Conservation (phyloP, 2,113 vertebrate species). For the Pardalotus punctatus region DNA sequence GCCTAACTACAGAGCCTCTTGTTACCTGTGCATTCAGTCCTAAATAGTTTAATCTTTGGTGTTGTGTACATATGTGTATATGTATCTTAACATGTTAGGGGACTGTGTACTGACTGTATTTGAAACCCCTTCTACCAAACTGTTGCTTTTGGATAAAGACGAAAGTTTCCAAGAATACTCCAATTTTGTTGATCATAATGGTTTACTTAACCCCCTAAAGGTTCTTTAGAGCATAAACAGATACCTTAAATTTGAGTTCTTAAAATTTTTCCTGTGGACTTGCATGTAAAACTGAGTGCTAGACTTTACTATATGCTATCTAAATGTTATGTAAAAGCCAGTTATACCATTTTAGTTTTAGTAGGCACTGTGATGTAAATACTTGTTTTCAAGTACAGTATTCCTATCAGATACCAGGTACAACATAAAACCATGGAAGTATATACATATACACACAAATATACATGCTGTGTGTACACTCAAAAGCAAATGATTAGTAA, state of each 20-base stretch:
- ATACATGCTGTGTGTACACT: neutral
- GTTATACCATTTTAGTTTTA: neutral
- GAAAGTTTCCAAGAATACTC: neutral
- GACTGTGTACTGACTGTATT: neutral
- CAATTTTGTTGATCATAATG: neutral
- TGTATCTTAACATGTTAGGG: neutral
- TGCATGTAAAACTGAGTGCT: neutral
- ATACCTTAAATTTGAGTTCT: neutral
- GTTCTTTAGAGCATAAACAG: neutral
- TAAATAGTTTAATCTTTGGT: neutral
- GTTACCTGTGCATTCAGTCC: neutral
- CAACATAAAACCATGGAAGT: neutral
- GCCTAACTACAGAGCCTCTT: neutral
- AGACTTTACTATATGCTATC: neutral
- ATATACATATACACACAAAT: accelerated
- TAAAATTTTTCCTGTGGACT: neutral
- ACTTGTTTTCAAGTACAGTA: neutral
- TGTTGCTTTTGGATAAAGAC: neutral
- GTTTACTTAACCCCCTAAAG: neutral
- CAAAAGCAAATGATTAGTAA: neutral
- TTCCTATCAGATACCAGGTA: neutral
- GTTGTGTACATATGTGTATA: neutral
- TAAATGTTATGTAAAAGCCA: neutral
- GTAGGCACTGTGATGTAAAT: neutral
- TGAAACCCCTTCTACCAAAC: neutral